Evolutionary conservation across 2,888 invertebrate species (phyloP).

Genomic region (Acronicta alni): DNA sequence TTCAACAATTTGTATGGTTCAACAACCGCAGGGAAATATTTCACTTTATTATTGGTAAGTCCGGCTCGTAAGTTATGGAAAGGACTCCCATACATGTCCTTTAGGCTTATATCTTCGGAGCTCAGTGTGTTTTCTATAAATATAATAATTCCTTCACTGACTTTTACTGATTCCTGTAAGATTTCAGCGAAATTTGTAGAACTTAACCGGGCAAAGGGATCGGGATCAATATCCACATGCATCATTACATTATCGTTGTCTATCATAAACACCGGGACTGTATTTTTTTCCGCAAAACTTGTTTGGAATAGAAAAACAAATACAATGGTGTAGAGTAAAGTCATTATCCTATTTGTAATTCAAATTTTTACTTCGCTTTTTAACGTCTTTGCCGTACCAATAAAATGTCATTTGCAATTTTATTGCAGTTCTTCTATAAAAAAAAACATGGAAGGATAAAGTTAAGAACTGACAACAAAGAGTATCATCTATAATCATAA

Average conservation of each 20-base stretch:
- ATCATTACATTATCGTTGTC: slow-evolving; percentile 63
- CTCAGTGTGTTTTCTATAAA: slow-evolving; percentile 74
- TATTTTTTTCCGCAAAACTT: slow-evolving; percentile 50
- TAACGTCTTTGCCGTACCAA: too few relatives aligned
- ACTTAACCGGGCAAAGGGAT: slow-evolving; percentile 69
- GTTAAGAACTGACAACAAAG: too few relatives aligned
- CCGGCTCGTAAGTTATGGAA: slow-evolving; percentile 62
- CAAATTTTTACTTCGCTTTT: neutral
- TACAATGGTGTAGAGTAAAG: neutral
- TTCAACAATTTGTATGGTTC: slow-evolving; percentile 66
- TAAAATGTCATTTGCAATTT: too few relatives aligned
- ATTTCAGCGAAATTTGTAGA: slow-evolving; percentile 63
- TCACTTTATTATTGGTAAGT: slow-evolving; percentile 61
- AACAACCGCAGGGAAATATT: slow-evolving; percentile 70
- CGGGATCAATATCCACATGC: slow-evolving; percentile 52
- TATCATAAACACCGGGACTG: slow-evolving; percentile 70
- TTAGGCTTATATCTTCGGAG: slow-evolving; percentile 71
- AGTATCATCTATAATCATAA: too few relatives aligned
- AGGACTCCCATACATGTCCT: slow-evolving; percentile 69
- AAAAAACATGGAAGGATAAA: too few relatives aligned
- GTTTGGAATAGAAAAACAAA: slow-evolving; percentile 27
- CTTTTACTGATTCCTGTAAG: slow-evolving; percentile 58
- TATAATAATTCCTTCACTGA: slow-evolving; percentile 63
- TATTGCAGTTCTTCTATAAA: too few relatives aligned
- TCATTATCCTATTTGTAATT: slow-evolving; percentile 18